Conservation (phyloP, 37 sponge, comb jelly and placozoan species). For the Mnemiopsis leidyi region DNA sequence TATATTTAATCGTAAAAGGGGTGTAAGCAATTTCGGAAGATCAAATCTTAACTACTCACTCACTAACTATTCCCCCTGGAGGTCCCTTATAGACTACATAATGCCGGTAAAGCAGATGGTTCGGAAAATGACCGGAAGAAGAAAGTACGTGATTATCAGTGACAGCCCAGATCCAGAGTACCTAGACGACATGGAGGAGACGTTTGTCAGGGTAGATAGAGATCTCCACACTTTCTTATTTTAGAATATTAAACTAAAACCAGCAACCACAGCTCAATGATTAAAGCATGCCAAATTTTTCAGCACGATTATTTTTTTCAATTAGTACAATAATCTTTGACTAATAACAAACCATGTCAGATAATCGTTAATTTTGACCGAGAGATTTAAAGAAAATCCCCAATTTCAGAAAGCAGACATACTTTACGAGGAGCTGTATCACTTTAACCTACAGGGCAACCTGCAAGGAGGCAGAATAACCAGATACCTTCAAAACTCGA, state of each 20-base stretch:
- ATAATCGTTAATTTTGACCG: no score
- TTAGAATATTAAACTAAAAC: neutral
- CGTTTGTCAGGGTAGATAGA: neutral
- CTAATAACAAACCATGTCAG: no score
- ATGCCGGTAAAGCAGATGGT: slow-evolving; percentile 16
- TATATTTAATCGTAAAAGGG: no score
- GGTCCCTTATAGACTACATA: slow-evolving; percentile 7
- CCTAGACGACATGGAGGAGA: neutral
- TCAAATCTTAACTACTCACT: no score
- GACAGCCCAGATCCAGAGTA: neutral
- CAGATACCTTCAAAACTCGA: neutral
- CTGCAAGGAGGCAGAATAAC: slow-evolving; percentile 20
- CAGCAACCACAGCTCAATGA: neutral
- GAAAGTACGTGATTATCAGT: neutral
- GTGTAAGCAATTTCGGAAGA: no score
- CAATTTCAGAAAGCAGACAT: slow-evolving; percentile 4
- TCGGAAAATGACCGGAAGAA: neutral
- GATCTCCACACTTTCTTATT: neutral
- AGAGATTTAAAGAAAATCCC: no score
- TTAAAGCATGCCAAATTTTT: no score
- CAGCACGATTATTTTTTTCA: no score
- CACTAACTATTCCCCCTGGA: no score
- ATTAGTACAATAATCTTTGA: no score
- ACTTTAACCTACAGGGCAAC: neutral
- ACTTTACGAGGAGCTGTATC: neutral